These are phyloP conservation scores for Cryptocephalus moraei DNA, from an alignment of 2,888 invertebrate species.

Conservation along the genomic window DNA sequence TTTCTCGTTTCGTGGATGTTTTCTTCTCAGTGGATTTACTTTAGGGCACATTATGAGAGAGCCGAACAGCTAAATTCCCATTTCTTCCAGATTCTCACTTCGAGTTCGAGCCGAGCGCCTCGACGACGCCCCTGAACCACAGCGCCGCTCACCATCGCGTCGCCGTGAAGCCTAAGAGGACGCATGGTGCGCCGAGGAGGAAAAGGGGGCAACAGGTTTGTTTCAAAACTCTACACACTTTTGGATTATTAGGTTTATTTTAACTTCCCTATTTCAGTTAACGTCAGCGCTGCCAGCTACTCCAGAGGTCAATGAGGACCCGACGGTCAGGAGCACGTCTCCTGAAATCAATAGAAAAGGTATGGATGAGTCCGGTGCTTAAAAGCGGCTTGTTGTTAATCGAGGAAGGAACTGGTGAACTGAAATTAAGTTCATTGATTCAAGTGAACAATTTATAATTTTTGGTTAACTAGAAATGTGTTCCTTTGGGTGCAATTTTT, in stretches of 20 bases:
- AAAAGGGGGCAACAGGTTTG: conserved; percentile 46
- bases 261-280: conserved; percentile 34
- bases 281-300: conserved; percentile 56
- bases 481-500: too few relatives aligned
- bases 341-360: conserved; percentile 43
- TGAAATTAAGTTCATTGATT: too few relatives aligned
- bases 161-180: conserved; percentile 64
- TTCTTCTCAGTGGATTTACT: too few relatives aligned
- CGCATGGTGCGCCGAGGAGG: conserved; percentile 61
- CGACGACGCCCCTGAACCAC: conserved; percentile 61
- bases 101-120: conserved; percentile 40
- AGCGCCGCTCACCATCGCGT: conserved; percentile 74
- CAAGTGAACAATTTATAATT: too few relatives aligned
- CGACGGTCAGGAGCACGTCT: conserved; percentile 48
- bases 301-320: conserved; percentile 69
- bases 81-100: conserved; percentile 30
- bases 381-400: too few relatives aligned
- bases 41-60: too few relatives aligned
- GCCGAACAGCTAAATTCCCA: too few relatives aligned
- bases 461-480: too few relatives aligned
- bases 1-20: too few relatives aligned
- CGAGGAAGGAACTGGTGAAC: too few relatives aligned
- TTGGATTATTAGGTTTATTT: neutral
- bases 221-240: neutral
- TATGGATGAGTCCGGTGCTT: conserved; percentile 7